Evolutionary conservation across 2,113 vertebrate species (phyloP), one percentile per base, ranked within the genome.

Genomic region (Numenius arquata): DNA sequence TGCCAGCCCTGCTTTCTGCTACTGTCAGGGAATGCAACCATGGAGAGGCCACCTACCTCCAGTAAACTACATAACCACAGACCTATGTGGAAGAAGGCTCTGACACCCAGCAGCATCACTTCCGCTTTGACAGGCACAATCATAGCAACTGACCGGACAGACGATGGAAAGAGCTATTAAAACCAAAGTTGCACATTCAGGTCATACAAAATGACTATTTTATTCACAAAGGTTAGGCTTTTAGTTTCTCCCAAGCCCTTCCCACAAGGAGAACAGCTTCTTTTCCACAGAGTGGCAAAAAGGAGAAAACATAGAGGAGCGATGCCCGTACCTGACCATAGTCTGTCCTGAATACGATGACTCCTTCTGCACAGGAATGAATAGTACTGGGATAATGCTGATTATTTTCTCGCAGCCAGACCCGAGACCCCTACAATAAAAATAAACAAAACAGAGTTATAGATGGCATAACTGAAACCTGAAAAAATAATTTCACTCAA

Each of bases 321-420:
- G 1, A 8, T 12, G 34, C 3, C 41, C 98, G 95, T 97, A 99
- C 99, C 99, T 99, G 98, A 56, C 99, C 99, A 91, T 99, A 99
- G 97, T 99, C 99, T 4, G 99, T 99, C 96, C 96, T 98, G 94
- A 99, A 99, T 83, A 98, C 98, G 0, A 99, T 77, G 3, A 99
- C 98, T 5, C 99, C 99, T 86, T 99, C 99, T 0, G 99, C 98
- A 89, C 99, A 99, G 62, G 99, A 99, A 85, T 98, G 98, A 83
- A 99, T 99, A 17, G 98, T 99, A 94, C 99, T 99, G 91, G 99
- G 99, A 74, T 99, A 98, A 93, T 98, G 98, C 96, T 99, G 99
- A 48, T 98, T 98, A 73, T 99, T 99, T 98, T 99, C 99, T 97
- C 98, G 97, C 85, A 99, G 95, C 99, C 99, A 99, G 89, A 99